Evolutionary conservation across 1,140 invertebrate genomes (phyloP).

Genomic region (Battus philenor): DNA sequence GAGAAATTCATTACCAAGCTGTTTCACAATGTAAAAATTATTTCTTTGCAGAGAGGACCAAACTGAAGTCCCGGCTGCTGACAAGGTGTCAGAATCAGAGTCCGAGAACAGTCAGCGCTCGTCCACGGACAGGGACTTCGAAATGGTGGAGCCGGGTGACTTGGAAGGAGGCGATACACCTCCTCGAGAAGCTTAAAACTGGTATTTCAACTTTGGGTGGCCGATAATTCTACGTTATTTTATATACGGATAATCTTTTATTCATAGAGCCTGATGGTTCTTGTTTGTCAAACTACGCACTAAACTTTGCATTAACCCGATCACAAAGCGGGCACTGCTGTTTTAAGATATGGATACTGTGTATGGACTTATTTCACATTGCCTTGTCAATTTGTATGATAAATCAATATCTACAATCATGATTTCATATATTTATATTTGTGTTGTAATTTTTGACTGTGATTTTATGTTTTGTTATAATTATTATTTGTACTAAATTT

Average conservation of each 20-base stretch:
- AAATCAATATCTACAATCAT: too few species aligned
- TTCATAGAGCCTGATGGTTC: background rate
- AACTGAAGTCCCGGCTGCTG: conserved; percentile 23
- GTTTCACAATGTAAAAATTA: too few species aligned
- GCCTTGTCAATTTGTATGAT: background rate
- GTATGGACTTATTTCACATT: background rate
- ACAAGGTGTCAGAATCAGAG: conserved; percentile 78
- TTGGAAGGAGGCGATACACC: conserved; percentile 49
- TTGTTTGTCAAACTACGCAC: conserved; percentile 4
- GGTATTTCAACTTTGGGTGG: background rate
- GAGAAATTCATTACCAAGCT: too few species aligned
- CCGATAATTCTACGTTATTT: conserved; percentile 1
- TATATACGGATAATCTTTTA: background rate
- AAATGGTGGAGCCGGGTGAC: conserved; percentile 83
- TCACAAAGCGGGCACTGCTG: background rate
- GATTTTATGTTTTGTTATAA: too few species aligned
- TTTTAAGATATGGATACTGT: background rate
- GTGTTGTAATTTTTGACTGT: too few species aligned
- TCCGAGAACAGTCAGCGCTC: conserved; percentile 84
- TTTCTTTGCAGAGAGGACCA: conserved; percentile 39
- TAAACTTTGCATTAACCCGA: background rate
- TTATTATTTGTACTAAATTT: too few species aligned
- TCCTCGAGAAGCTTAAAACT: background rate
- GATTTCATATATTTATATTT: too few species aligned
- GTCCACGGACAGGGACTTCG: conserved; percentile 87